phyloP scores from a whole-genome alignment of 2,113 vertebrate species.

The Aleadryas rufinucha region DNA sequence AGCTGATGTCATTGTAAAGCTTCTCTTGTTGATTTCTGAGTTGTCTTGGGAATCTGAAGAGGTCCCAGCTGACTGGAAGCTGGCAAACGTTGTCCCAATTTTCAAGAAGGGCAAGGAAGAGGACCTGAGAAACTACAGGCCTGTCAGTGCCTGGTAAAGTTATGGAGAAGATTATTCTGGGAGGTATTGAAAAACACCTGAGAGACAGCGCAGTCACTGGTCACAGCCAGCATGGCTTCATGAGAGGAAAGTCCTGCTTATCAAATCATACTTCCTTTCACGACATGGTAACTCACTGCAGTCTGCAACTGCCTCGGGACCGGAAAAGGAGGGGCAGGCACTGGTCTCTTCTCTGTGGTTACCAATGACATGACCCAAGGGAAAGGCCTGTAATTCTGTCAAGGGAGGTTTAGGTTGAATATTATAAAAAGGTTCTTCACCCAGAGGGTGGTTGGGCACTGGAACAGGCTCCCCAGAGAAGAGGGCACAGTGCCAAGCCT shows the following conservation, averaged over 20 bases:
- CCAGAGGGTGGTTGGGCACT: background rate
- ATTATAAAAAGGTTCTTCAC: background rate
- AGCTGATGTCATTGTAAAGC: background rate
- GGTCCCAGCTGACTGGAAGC: background rate
- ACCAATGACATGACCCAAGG: background rate
- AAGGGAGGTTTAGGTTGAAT: background rate
- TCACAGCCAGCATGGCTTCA: background rate
- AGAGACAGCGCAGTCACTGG: background rate
- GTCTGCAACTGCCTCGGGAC: background rate
- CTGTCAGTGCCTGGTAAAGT: background rate
- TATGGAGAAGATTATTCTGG: background rate
- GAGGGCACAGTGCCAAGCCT: background rate
- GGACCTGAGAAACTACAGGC: background rate
- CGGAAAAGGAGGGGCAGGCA: background rate
- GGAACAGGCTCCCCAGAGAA: background rate
- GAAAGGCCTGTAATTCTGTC: background rate
- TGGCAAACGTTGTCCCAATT: accelerated
- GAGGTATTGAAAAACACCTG: background rate
- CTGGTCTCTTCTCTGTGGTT: background rate
- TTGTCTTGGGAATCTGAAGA: background rate
- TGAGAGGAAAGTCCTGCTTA: background rate
- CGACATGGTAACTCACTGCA: background rate
- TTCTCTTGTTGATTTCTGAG: background rate
- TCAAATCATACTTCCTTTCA: background rate
- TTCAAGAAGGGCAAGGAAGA: background rate